Base-by-base conservation (phyloP, 2,113 vertebrate genomes). In the Ammospiza nelsoni region DNA sequence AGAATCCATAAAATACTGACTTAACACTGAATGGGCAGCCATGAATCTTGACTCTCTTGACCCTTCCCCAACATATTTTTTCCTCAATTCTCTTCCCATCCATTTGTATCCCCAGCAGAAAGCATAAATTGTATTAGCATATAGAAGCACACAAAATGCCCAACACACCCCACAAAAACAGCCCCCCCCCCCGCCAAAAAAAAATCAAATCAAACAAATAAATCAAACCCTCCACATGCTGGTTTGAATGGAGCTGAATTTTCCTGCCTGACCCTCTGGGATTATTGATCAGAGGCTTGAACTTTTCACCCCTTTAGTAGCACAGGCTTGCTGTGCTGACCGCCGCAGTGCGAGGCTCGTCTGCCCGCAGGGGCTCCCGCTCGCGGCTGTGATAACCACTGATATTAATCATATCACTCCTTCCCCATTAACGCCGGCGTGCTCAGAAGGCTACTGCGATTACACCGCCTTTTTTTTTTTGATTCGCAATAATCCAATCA, bases 231-330 rank as follows among this genome's bases (percentile, higher is more conserved):
- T 68, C n/a, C 49, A 49, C 28, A 23, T 13, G 46, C 69, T 79
- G 62, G 54, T 81, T 46, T 89, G 37, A 74, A 20, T 19, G 41
- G 3, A 75, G 73, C 41, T 3, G 12, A 68, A 59, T 73, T 89
- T 94, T 85, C 33, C 66, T 65, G 81, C 79, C 57, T 78, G 81
- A 27, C 46, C 41, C 41, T 72, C 66, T 57, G 73, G n/a, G 49
- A 7, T 92, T 89, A 91, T 87, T 72, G 92, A 94, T 92, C 69
- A 61, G 54, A 91, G 31, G 67, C 49, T 57, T 92, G 93, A 95
- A 95, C 92, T 95, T 92, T 91, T 91, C 69, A 89, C 93, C 91
- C 62, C 87, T 69, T 44, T 24, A 84, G 46, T 1, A 92, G 63
- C 88, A 31, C 62, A 67, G 37, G 41, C 54, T 84, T 52, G 78